These are phyloP conservation scores for Lycophotia porphyrea DNA, from an alignment of 2,888 invertebrate species.

Conservation along the genomic window DNA sequence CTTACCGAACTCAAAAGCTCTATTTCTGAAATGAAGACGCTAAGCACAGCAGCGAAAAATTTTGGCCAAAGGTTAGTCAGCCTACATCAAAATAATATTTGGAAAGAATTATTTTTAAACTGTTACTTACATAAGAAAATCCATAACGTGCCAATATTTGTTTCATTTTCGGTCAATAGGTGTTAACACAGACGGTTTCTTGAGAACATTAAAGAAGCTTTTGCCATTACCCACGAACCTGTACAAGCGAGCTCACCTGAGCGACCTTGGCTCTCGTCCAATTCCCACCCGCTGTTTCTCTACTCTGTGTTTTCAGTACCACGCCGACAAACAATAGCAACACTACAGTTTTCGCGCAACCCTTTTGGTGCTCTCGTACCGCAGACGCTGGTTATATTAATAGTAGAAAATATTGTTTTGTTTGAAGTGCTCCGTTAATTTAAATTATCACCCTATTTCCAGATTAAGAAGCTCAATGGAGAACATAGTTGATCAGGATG, in stretches of 20 bases:
- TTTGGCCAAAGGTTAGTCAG: conserved; percentile 85
- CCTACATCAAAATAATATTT: conserved; percentile 43
- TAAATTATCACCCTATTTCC: conserved; percentile 64
- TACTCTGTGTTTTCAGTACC: conserved; percentile 85
- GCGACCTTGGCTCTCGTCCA: conserved; percentile 87
- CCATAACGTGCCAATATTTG: conserved; percentile 73
- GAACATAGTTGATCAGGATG: conserved; percentile 93
- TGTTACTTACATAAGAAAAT: conserved; percentile 64
- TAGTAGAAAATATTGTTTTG: conserved; percentile 21
- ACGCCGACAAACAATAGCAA: conserved; percentile 88
- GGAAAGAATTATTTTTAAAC: conserved; percentile 52
- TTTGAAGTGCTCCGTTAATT: conserved; percentile 19
- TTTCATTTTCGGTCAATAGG: conserved; percentile 76
- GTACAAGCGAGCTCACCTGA: conserved; percentile 87
- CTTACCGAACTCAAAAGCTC: conserved; percentile 95
- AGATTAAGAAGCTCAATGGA: conserved; percentile 94
- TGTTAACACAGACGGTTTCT: conserved; percentile 73
- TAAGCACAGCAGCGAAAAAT: conserved; percentile 87
- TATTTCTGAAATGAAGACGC: conserved; percentile 96
- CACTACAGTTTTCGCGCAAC: conserved; percentile 79
- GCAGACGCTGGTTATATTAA: conserved; percentile 21
- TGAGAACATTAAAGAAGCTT: conserved; percentile 72
- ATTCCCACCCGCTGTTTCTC: conserved; percentile 85
- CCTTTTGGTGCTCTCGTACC: conserved; percentile 62
- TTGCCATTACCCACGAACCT: conserved; percentile 76